Evolutionary conservation across 2,888 invertebrate species (phyloP).

Genomic region (Petrolisthes manimaculis): DNA sequence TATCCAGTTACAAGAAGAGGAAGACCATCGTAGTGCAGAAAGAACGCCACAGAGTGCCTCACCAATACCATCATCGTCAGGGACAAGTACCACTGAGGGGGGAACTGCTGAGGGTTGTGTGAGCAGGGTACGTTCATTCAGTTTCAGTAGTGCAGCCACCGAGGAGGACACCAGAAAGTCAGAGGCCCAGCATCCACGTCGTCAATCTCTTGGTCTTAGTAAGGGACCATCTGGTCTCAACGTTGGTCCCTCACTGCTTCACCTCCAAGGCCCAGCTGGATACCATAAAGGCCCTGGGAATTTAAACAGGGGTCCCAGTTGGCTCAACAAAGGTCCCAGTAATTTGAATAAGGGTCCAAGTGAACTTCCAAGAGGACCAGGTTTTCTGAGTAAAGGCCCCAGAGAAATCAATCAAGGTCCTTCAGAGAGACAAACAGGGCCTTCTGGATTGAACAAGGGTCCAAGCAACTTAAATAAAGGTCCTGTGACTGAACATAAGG

Average conservation of each 20-base stretch:
- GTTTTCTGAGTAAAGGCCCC: conserved; percentile 42
- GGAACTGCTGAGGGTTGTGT: conserved; percentile 16
- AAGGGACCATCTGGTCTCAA: conserved; percentile 52
- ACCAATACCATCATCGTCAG: neutral
- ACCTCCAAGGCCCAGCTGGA: conserved; percentile 40
- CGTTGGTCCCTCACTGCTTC: conserved; percentile 37
- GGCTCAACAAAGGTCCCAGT: conserved; percentile 46
- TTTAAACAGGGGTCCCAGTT: conserved; percentile 50
- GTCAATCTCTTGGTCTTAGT: conserved; percentile 40
- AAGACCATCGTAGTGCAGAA: neutral
- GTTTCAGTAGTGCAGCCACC: conserved; percentile 30
- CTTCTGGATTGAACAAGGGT: conserved; percentile 42
- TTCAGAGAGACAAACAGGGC: conserved; percentile 34
- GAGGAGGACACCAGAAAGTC: conserved; percentile 4
- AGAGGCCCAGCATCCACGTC: neutral
- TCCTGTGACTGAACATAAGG: conserved; percentile 16
- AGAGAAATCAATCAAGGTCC: conserved; percentile 43
- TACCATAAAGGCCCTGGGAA: conserved; percentile 46
- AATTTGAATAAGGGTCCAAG: conserved; percentile 38
- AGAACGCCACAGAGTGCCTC: neutral
- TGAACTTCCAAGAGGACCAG: conserved; percentile 32
- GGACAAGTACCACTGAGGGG: neutral
- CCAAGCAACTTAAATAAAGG: conserved; percentile 49
- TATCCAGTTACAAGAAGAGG: neutral
- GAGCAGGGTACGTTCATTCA: conserved; percentile 36